Base-by-base conservation (phyloP, 2,797 vertebrate species). In the Enteromius afrohamiltoni region DNA sequence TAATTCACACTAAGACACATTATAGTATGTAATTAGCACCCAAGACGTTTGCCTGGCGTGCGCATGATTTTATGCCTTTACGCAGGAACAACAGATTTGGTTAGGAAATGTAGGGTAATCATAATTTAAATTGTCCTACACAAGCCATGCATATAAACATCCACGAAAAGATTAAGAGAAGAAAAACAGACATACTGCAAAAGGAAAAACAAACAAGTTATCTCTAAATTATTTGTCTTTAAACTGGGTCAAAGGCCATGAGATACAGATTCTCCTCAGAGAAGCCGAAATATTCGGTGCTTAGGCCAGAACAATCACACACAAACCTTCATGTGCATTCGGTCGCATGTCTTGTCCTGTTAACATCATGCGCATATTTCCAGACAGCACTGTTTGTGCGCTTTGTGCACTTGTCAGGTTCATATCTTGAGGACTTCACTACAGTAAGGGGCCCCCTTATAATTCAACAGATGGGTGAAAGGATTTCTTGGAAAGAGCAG, bases 401-500 rank as follows among this genome's bases (percentile, higher is more conserved):
- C 62, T 83, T 87, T 87, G 85, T 86, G 65, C 47, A 74, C 86
- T 77, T 90, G 90, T 91, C 84, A 83, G 90, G 88, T 71, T 55
- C 71, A 68, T 85, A 87, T 67, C 85, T 79, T 69, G 65, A 89
- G 9, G 77, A 86, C 76, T 83, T 80, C 60, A 40, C 47, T 84
- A 83, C 80, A 88, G 83, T 83, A 86, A 16, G 79, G 77, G 86
- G 86, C 49, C 40, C 91, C 90, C 87, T 88, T 89, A 88, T 86
- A 83, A 85, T 69, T 77, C 51, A 90, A 88, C 87, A 11, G 10
- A 74, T 29, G 60, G 74, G 26, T 58, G 21, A 81, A 89, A 40
- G 87, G 73, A 86, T 67, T 62, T 74, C 17, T 64, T 73, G 65
- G 73, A 80, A 69, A 69, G 31, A 42, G 60, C 49, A 31, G 5